Conservation (phyloP, 2,113 vertebrate genomes). For the Todiramphus saurophagus region DNA sequence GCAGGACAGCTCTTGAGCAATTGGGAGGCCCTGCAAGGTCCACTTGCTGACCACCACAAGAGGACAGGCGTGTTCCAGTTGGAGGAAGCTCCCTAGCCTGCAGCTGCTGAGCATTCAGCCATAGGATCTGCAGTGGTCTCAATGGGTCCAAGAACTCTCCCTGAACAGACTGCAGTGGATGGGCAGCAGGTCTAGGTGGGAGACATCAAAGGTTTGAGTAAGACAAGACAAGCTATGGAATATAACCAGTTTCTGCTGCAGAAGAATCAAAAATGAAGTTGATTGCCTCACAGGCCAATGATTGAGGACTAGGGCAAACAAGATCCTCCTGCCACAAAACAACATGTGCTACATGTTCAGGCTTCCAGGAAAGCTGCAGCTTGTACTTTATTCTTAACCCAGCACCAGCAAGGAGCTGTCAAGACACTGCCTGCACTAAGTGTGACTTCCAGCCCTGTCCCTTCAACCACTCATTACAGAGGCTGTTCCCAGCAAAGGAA, state of each 20-base stretch:
- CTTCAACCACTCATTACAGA: not conserved
- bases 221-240: not conserved
- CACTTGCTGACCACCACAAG: not conserved
- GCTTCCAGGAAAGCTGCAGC: not conserved
- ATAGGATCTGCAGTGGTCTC: not conserved
- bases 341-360: not conserved
- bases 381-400: not conserved
- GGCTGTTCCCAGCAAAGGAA: not conserved
- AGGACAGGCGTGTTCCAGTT: not conserved
- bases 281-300: not conserved
- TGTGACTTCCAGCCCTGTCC: not conserved
- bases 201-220: not conserved
- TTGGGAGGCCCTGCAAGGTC: not conserved
- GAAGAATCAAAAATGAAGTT: not conserved
- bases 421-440: not conserved
- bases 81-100: not conserved
- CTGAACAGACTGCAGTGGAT: not conserved
- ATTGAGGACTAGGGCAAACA: not conserved
- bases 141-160: not conserved
- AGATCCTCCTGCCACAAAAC: not conserved
- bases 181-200: not conserved
- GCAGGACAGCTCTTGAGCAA: not conserved
- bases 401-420: not conserved
- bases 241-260: not conserved
- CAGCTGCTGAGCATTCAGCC: not conserved